Conservation (phyloP, 2,113 vertebrate species). For the Bubo blakistoni region DNA sequence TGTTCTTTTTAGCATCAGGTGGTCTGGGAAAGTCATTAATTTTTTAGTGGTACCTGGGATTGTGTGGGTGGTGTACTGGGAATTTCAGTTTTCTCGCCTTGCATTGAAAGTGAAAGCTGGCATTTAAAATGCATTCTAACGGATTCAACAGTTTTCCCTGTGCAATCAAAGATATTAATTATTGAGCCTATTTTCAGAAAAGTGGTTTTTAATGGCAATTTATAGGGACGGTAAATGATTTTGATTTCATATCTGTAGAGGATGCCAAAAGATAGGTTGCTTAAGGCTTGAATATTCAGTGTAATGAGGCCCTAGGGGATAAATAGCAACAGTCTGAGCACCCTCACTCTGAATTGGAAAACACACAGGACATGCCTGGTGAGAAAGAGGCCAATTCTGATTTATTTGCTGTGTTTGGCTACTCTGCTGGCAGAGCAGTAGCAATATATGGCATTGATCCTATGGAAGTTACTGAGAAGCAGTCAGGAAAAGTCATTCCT, state of each 20-base stretch:
- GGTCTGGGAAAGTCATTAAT: constrained; percentile 45
- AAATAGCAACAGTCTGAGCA: constrained; percentile 38
- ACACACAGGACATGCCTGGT: neutral
- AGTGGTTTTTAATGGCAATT: constrained; percentile 58
- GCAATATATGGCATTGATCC: neutral
- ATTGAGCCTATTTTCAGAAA: constrained; percentile 62
- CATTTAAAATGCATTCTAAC: constrained; percentile 50
- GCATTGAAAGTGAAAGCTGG: constrained; percentile 33
- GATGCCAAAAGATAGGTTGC: constrained; percentile 60
- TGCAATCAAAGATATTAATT: constrained; percentile 69
- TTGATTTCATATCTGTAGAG: constrained; percentile 41
- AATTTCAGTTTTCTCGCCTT: constrained; percentile 9
- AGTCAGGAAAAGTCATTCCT: neutral
- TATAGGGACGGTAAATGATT: constrained; percentile 50
- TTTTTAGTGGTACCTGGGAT: constrained; percentile 12
- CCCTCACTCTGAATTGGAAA: constrained; percentile 17
- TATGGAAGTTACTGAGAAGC: fast-evolving
- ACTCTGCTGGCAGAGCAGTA: neutral
- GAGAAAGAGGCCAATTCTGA: neutral
- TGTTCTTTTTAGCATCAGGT: neutral
- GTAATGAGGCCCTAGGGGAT: constrained; percentile 62
- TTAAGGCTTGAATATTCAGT: constrained; percentile 49
- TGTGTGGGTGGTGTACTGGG: neutral
- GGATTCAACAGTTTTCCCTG: constrained; percentile 47
- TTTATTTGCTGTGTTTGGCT: neutral